Percentiles rank a stretch among this genome's conserved stretches.
Conservation (phyloP, 2,888 invertebrate species). For the Sarcophaga carnaria region DNA sequence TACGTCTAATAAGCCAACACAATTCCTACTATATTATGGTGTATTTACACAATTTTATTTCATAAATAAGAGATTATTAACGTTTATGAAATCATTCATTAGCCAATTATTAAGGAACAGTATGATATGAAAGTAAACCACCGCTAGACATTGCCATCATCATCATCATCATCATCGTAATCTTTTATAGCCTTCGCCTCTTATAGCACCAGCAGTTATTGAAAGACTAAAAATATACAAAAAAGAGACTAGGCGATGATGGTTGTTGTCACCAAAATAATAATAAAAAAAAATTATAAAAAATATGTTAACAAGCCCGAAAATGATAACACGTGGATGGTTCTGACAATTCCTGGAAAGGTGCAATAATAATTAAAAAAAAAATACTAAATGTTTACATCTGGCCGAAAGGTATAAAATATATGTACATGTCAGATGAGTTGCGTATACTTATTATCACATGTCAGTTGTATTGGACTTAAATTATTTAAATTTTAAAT, state of each 20-base stretch:
- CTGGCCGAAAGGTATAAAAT: too few species aligned
- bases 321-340: not conserved
- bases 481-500: not conserved
- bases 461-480: too few species aligned
- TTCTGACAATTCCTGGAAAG: not conserved
- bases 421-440: too few species aligned
- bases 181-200: not conserved
- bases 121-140: not conserved
- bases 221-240: conserved; percentile 9
- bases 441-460: too few species aligned
- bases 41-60: not conserved
- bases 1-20: too few species aligned
- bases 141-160: not conserved
- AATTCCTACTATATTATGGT: too few species aligned
- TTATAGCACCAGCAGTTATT: not conserved
- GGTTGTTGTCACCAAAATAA: not conserved
- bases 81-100: conserved; percentile 17
- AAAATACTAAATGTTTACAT: too few species aligned
- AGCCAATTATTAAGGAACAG: conserved; percentile 25
- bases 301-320: not conserved
- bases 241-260: not conserved
- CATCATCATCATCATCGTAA: not conserved
- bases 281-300: not conserved
- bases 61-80: not conserved
- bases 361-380: not conserved